These are phyloP conservation scores for Campylomormyrus numenius DNA, from an alignment of 2,113 vertebrate species.

Conservation along the genomic window DNA sequence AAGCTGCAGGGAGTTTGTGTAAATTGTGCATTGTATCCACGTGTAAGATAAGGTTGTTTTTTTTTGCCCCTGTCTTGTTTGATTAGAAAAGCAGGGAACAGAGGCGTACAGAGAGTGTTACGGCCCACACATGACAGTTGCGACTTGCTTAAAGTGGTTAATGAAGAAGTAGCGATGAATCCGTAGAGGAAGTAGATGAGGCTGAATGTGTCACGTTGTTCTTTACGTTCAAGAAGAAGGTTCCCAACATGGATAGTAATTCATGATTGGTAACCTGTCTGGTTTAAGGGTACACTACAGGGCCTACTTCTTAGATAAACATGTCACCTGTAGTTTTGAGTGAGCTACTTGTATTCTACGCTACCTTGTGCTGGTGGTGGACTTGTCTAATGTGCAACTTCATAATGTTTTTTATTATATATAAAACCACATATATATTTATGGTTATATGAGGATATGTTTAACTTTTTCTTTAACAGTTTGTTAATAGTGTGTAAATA, in stretches of 20 bases:
- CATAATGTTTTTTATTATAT: background rate
- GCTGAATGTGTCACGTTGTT: background rate
- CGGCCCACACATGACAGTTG: background rate
- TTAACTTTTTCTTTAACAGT: background rate
- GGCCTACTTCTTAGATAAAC: background rate
- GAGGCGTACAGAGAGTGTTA: background rate
- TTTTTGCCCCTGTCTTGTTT: background rate
- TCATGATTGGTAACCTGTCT: background rate
- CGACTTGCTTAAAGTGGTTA: background rate
- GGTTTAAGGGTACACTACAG: background rate
- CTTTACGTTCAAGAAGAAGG: background rate
- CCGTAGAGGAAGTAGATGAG: background rate
- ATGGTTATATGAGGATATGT: background rate
- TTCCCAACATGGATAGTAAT: background rate
- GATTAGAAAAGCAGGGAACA: background rate
- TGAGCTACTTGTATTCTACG: background rate
- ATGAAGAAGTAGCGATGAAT: background rate
- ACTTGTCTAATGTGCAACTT: background rate
- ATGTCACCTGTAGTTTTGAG: background rate
- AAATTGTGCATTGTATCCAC: background rate
- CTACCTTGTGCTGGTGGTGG: background rate
- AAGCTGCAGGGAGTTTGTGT: background rate
- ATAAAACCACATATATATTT: background rate
- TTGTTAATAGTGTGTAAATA: background rate
- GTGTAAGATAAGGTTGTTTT: background rate